Evolutionary conservation across 2,797 vertebrate species (phyloP), one percentile per base, ranked within the genome.

Genomic region (Catostomus latipinnis): DNA sequence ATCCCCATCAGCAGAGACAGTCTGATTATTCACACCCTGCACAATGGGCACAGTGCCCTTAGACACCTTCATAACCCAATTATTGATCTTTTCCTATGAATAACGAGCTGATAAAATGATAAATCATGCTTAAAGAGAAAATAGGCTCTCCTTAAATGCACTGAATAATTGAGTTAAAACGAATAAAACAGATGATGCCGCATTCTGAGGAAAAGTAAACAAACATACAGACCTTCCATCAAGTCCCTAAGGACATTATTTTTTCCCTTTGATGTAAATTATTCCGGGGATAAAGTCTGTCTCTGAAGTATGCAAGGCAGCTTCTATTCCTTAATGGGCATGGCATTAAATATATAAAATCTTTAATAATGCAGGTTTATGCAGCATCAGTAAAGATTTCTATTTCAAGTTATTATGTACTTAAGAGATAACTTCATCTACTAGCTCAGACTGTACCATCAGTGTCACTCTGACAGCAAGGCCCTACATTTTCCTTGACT

Each of bases 11-110:
- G 65, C 70, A 3, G 70, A 84, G 81, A 76, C 75, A 45, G 12
- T 66, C 81, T 74, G 83, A 86, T 84, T 86, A 86, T 86, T 86
- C 85, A 84, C 85, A 83, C 85, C 83, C 73, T 52, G 67, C 83
- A 83, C 83, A 86, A 87, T 74, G 77, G 80, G 57, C 80, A 73
- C 72, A 74, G 61, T 82, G 78, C 73, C 83, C 83, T 57, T 72
- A 58, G 14, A 86, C 82, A 77, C 81, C 76, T 71, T 66, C 84
- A 60, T 71, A 62, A 77, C 61, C 63, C 63, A 73, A 81, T 83
- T 86, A 81, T 82, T 82, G 74, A 84, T 84, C 75, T 70, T 79
- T 65, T 60, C 68, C 49, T 61, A 56, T 86, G 78, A 86, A 83
- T 80, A 83, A 84, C 76, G 69, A 81, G 77, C 83, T 74, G 74